These are phyloP conservation scores for Acrocephalus arundinaceus DNA, from an alignment of 2,113 vertebrate genomes.

Conservation along the genomic window DNA sequence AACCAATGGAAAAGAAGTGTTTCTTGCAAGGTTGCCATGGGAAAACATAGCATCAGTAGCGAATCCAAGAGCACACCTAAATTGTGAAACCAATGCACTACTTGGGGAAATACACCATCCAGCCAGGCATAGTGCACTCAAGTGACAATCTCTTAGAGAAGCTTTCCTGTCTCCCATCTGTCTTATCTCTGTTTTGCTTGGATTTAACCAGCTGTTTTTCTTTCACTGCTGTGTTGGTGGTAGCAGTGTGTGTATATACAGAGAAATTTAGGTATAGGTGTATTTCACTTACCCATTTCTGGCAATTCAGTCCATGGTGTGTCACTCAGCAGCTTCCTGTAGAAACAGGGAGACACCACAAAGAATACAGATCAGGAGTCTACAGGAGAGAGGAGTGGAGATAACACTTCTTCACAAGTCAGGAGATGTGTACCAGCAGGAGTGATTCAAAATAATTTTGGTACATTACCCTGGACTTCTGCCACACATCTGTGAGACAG, in stretches of 20 bases:
- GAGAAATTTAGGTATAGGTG: neutral
- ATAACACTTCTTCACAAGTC: neutral
- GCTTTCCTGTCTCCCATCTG: neutral
- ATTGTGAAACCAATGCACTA: neutral
- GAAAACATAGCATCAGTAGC: neutral
- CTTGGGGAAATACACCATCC: neutral
- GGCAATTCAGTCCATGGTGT: neutral
- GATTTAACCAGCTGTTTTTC: slow-evolving; percentile 9
- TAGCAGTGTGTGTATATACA: neutral
- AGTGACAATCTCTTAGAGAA: slow-evolving; percentile 3
- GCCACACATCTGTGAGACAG: neutral
- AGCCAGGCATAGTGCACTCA: neutral
- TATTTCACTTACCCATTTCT: neutral
- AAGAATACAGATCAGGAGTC: neutral
- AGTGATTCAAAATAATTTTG: slow-evolving; percentile 17
- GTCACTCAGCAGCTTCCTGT: neutral
- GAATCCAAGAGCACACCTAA: slow-evolving; percentile 7
- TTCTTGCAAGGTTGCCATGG: neutral
- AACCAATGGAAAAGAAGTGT: neutral
- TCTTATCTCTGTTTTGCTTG: neutral
- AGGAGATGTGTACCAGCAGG: neutral
- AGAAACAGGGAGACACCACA: neutral
- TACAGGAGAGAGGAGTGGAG: neutral
- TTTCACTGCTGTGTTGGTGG: neutral
- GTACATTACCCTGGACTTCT: slow-evolving; percentile 10